Evolutionary conservation across 1,140 invertebrate species (phyloP), one percentile per base, ranked within the genome.

Genomic region (Paramacrobiotus metropolitanus): DNA sequence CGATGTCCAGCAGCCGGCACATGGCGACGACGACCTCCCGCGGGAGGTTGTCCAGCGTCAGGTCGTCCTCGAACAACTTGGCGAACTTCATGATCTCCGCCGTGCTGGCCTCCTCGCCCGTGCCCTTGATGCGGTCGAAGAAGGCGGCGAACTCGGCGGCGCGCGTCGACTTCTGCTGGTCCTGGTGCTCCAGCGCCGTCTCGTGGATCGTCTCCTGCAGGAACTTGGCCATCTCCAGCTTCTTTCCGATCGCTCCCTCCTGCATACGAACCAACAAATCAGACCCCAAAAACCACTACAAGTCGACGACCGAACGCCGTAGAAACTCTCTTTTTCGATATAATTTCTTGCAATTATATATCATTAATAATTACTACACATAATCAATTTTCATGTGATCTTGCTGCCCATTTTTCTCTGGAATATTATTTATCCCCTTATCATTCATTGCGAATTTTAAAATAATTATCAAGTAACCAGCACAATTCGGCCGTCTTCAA

Each of bases 201-300:
- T 96, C 86, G 68, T 93, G 87, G n/a, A 67, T 86, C 82, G 78
- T 91, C 64, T 82, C 75, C 77, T 98, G 94, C 63, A 99, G 79
- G 77, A 99, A 98, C 72, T 97, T 98, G 0, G 93, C 93, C 86
- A 96, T 94, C 77, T 99, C 93, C 15, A 98, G 75, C 73, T 96
- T 95, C 93, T 83, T 75, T 92, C 89, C 48, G 98, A 75, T 64
- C 83, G 81, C 70, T 91, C 83, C 69, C 92, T 88, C 61, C 93
- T 74, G 73, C 34, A 40, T n/a, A n/a, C 34, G 34, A 40, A 40
- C 34, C n/a, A 40, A 40, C n/a, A 9, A 40, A 40, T 40, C 34
- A 40, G 34, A n/a, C n/a, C n/a, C n/a, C n/a, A n/a, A 98, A 76
- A 76, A 96, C 96, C 3, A 99, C 81, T 66, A 85, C 87, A 24